Percentiles rank a stretch among this genome's conserved stretches.
Conservation (phyloP, 2,113 vertebrate genomes). For the Guaruba guarouba region DNA sequence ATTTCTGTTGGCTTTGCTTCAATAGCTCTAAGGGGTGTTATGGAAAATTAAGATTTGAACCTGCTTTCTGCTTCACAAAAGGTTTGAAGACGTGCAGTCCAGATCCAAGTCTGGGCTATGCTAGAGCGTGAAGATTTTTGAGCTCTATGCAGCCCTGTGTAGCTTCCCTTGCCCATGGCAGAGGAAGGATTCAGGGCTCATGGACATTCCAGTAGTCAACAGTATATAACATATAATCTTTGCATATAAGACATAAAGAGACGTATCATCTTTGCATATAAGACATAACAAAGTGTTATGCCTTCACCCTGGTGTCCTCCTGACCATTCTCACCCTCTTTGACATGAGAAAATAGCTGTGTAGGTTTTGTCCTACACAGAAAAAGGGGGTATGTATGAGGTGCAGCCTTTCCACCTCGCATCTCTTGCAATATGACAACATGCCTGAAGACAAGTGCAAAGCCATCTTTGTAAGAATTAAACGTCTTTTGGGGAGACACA, state of each 20-base stretch:
- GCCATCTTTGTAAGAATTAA: not conserved
- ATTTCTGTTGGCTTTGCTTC: not conserved
- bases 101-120: not conserved
- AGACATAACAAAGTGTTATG: not conserved
- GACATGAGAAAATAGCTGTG: not conserved
- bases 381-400: not conserved
- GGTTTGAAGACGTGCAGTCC: rapidly evolving
- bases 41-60: not conserved
- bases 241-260: not conserved
- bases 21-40: too few species aligned
- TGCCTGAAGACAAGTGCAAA: not conserved
- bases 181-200: not conserved
- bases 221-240: not conserved
- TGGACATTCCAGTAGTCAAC: too few species aligned
- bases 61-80: not conserved
- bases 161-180: not conserved
- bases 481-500: not conserved
- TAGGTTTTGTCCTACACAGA: not conserved
- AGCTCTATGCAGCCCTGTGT: not conserved
- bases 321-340: not conserved
- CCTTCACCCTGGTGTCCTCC: not conserved
- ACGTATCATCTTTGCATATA: not conserved
- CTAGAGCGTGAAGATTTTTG: rapidly evolving
- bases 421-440: too few species aligned
- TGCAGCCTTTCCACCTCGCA: rapidly evolving